phyloP scores from a whole-genome alignment of 2,113 vertebrate species.

The Machaerirhynchus nigripectus region DNA sequence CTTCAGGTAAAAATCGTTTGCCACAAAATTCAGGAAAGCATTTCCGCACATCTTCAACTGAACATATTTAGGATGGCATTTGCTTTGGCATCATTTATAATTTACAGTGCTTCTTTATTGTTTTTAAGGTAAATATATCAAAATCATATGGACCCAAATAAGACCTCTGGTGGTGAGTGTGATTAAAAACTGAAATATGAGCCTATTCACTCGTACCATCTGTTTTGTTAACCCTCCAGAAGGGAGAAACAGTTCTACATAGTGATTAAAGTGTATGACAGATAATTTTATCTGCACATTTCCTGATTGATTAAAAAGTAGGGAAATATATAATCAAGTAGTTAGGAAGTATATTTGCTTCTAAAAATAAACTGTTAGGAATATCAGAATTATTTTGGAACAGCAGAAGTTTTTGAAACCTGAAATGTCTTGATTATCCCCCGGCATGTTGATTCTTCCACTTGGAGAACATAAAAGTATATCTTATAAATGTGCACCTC shows the following conservation, averaged over 20 bases:
- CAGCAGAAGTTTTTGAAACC: background rate
- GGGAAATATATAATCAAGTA: background rate
- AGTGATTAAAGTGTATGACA: background rate
- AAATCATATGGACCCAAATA: background rate
- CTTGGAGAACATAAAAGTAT: conserved; percentile 8
- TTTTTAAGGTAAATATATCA: conserved; percentile 7
- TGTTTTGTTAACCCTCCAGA: conserved; percentile 47
- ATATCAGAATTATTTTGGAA: background rate
- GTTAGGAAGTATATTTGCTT: background rate
- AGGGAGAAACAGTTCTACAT: background rate
- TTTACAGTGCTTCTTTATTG: background rate
- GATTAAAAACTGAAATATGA: conserved; percentile 58
- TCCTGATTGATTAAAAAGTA: conserved; percentile 12
- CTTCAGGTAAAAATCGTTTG: background rate
- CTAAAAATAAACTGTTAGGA: background rate
- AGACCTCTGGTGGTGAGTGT: background rate
- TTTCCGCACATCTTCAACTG: background rate
- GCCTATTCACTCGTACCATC: background rate
- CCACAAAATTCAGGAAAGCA: background rate
- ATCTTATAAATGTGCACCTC: background rate
- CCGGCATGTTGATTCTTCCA: background rate
- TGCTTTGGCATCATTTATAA: background rate
- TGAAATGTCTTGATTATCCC: conserved; percentile 7
- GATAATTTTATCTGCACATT: background rate
- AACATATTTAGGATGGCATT: background rate